Conservation (phyloP, 1,140 invertebrate genomes). For the Hetaerina americana region DNA sequence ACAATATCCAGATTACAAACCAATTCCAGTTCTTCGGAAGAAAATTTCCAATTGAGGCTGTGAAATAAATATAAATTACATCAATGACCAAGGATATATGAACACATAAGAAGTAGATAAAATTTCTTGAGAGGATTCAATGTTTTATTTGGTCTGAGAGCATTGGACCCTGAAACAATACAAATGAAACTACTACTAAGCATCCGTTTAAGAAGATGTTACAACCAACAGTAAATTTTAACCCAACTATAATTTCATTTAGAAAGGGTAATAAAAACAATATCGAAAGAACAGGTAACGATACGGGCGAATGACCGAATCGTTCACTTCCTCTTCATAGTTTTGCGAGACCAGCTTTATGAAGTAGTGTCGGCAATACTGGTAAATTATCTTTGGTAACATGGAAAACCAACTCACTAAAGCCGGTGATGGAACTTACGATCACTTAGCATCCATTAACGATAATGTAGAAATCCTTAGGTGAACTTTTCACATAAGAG, state of each 20-base stretch:
- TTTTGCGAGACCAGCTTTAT: neutral
- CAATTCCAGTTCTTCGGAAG: too few relatives aligned
- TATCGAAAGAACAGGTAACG: neutral
- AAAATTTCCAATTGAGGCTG: too few relatives aligned
- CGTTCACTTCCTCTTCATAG: neutral
- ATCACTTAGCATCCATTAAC: neutral
- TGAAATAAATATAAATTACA: too few relatives aligned
- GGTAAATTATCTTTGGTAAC: neutral
- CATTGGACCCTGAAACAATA: neutral
- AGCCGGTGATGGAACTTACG: neutral
- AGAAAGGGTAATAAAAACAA: neutral
- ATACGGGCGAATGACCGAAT: neutral
- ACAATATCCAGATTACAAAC: too few relatives aligned
- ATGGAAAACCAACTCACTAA: neutral
- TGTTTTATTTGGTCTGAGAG: neutral
- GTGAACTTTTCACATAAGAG: neutral
- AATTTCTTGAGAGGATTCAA: neutral
- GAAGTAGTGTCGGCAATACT: neutral
- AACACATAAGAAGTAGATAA: neutral
- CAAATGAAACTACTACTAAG: neutral
- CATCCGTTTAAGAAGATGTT: neutral
- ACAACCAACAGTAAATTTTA: neutral
- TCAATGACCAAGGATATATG: too few relatives aligned
- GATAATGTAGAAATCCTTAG: neutral
- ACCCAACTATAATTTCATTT: neutral